Conservation (phyloP, 92 coral and sea anemone genomes). For the Ricordea florida region DNA sequence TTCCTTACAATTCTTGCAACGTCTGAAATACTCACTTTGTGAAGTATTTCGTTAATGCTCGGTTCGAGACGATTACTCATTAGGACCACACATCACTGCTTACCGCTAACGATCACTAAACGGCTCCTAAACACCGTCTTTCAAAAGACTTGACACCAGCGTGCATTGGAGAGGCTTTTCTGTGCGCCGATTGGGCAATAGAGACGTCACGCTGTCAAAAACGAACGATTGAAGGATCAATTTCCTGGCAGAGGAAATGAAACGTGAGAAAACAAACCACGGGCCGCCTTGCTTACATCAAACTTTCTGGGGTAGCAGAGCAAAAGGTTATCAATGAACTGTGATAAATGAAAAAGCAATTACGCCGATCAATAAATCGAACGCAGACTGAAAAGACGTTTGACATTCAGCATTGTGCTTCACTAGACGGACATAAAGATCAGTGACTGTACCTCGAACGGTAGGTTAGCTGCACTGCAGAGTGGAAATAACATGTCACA, state of each 20-base stretch:
- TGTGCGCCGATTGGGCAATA: slow-evolving; percentile 67
- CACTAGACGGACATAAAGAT: too few relatives aligned
- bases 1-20: neutral
- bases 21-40: neutral
- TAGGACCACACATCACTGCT: slow-evolving; percentile 77
- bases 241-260: slow-evolving; percentile 68
- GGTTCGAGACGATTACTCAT: slow-evolving; percentile 17
- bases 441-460: too few relatives aligned
- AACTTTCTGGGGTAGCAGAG: slow-evolving; percentile 57
- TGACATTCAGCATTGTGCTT: too few relatives aligned
- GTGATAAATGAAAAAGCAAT: slow-evolving; percentile 89
- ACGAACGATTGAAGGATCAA: slow-evolving; percentile 61
- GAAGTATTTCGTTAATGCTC: neutral
- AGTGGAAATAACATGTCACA: too few relatives aligned
- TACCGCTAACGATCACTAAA: slow-evolving; percentile 72
- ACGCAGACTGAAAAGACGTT: slow-evolving; percentile 54
- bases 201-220: slow-evolving; percentile 26
- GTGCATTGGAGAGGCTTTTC: slow-evolving; percentile 28
- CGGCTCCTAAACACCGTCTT: slow-evolving; percentile 49
- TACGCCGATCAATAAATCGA: slow-evolving; percentile 81
- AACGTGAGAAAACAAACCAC: slow-evolving; percentile 39
- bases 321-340: slow-evolving; percentile 85
- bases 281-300: slow-evolving; percentile 3
- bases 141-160: slow-evolving; percentile 95
- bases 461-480: too few relatives aligned